Percentiles rank a stretch among this genome's conserved stretches.
These are phyloP conservation scores for Pheosia gnoma DNA, from an alignment of 2,888 invertebrate genomes.

Conservation along the genomic window DNA sequence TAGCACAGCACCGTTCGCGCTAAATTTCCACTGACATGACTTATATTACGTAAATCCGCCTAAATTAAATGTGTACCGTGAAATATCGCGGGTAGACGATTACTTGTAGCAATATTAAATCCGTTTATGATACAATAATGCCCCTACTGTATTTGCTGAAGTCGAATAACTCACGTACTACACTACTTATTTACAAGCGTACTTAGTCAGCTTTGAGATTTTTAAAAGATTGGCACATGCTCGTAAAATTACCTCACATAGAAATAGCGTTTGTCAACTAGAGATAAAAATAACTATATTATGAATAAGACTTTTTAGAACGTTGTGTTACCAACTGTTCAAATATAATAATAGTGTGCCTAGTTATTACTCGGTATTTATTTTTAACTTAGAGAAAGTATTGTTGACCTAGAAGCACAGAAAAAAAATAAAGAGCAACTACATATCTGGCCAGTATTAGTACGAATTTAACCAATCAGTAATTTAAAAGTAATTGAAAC, in stretches of 20 bases:
- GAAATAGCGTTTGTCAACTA: slow-evolving; percentile 4
- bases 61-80: slow-evolving; percentile 33
- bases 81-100: slow-evolving; percentile 21
- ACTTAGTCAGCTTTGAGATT: slow-evolving; percentile 1
- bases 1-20: slow-evolving; percentile 35
- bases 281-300: slow-evolving; percentile 2
- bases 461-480: no score
- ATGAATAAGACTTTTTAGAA: slow-evolving; percentile 2
- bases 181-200: neutral
- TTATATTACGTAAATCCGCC: slow-evolving; percentile 39
- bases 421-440: no score
- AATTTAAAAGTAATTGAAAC: no score
- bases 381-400: neutral
- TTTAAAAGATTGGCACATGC: neutral
- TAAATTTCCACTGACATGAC: slow-evolving; percentile 45
- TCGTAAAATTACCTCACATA: slow-evolving; percentile 6
- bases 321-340: neutral
- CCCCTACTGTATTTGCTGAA: neutral
- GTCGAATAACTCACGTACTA: neutral
- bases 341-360: neutral
- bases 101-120: slow-evolving; percentile 10
- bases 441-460: no score
- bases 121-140: neutral
- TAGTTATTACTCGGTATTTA: neutral
- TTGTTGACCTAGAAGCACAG: neutral